A percentile compares a stretch with the other conserved stretches of the same genome.
Evolutionary conservation across 2,797 vertebrate genomes (phyloP).

Genomic region (Xenopus petersii): DNA sequence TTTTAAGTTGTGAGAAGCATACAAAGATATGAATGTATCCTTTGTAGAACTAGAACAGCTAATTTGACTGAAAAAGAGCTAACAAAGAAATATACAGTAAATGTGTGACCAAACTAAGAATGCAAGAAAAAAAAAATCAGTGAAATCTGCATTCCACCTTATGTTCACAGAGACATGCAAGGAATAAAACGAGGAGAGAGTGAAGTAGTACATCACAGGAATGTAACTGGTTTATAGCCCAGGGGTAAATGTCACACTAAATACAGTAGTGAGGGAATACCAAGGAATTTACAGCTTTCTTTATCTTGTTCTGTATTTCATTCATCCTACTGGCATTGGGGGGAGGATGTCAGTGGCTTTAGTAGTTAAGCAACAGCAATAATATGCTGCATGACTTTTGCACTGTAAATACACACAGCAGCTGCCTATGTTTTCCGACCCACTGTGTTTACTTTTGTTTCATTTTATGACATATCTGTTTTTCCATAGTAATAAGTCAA

Average conservation of each 20-base stretch:
- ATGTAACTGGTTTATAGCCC: neutral
- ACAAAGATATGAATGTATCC: too few species aligned
- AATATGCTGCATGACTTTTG: conserved; percentile 13
- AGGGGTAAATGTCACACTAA: neutral
- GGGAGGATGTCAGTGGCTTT: neutral
- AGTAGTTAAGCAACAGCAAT: neutral
- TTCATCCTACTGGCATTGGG: neutral
- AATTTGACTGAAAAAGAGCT: too few species aligned
- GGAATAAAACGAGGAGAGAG: too few species aligned
- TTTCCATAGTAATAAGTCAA: too few species aligned
- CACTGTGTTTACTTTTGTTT: conserved; percentile 16
- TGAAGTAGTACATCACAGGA: neutral
- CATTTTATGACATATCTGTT: neutral
- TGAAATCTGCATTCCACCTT: too few species aligned
- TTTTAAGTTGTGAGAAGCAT: too few species aligned
- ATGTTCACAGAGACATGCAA: too few species aligned
- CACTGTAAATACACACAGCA: conserved; percentile 16
- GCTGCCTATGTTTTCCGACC: conserved; percentile 4
- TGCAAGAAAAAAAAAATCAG: too few species aligned
- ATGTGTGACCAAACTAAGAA: too few species aligned
- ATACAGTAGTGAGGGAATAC: neutral
- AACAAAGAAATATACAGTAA: too few species aligned
- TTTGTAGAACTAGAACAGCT: too few species aligned
- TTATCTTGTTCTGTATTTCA: conserved; percentile 1
- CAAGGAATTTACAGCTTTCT: conserved; percentile 5